phyloP scores from a whole-genome alignment of 2,113 vertebrate species.

The Nannospalax galili region DNA sequence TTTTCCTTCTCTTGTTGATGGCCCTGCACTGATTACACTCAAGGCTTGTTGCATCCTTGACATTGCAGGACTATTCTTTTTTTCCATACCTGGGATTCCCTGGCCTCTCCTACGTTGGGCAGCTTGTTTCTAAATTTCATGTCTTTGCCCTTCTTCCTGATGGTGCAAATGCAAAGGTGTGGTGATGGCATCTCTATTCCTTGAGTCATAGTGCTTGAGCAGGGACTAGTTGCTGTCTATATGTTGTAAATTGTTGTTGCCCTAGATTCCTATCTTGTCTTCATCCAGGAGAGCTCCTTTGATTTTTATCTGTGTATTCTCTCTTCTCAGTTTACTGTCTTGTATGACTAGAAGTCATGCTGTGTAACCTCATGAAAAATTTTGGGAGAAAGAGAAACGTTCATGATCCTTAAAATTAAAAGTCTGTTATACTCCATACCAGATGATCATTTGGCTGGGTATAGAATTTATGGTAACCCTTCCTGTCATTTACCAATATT shows the following conservation, averaged over 20 bases:
- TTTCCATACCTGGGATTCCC: not conserved
- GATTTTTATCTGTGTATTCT: not conserved
- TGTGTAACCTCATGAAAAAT: not conserved
- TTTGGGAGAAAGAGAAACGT: not conserved
- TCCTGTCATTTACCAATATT: slow-evolving; percentile 12
- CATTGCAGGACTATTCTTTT: not conserved
- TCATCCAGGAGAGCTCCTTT: not conserved
- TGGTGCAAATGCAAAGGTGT: not conserved
- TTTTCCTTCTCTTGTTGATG: no score
- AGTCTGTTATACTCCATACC: not conserved
- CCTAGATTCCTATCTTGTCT: not conserved
- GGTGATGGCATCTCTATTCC: not conserved
- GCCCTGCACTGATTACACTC: not conserved
- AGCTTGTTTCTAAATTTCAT: slow-evolving; percentile 6
- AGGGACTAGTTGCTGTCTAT: not conserved
- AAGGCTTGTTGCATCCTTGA: not conserved
- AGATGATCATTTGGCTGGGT: slow-evolving; percentile 1
- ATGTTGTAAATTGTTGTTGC: not conserved
- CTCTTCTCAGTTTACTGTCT: not conserved
- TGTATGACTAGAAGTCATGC: not conserved
- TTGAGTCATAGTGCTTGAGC: not conserved
- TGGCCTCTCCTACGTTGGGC: not conserved
- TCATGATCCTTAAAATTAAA: not conserved
- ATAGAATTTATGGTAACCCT: not conserved
- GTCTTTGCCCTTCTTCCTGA: not conserved